A percentile compares a stretch with the other conserved stretches of the same genome.
These are phyloP conservation scores for Erethizon dorsatum DNA, from an alignment of 2,797 vertebrate species.

Conservation along the genomic window DNA sequence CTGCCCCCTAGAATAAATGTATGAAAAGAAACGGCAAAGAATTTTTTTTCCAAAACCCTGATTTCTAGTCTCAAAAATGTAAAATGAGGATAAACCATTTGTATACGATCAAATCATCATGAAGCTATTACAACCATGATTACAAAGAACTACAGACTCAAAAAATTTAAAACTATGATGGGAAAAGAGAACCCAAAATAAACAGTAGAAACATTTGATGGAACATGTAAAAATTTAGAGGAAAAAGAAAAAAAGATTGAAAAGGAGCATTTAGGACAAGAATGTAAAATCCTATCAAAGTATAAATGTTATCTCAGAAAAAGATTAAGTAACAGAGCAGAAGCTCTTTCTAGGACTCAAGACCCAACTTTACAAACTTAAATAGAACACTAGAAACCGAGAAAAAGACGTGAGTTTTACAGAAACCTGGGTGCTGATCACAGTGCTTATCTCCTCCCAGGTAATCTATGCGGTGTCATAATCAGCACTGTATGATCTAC, in stretches of 20 bases:
- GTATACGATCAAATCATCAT: not conserved
- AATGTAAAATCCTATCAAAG: conserved; percentile 36
- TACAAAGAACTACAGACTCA: not conserved
- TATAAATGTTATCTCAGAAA: conserved; percentile 18
- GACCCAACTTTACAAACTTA: conserved; percentile 1
- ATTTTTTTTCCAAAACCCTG: not conserved
- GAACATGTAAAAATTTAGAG: conserved; percentile 12
- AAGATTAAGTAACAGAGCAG: conserved; percentile 37
- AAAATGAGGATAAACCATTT: conserved; percentile 4
- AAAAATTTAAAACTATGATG: not conserved
- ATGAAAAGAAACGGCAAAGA: not conserved
- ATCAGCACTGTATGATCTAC: not conserved
- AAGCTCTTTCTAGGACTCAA: conserved; percentile 16
- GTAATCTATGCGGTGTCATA: not conserved
- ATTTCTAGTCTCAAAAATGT: conserved; percentile 15
- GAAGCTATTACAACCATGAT: conserved; percentile 10
- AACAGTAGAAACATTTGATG: conserved; percentile 38
- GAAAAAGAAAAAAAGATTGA: not conserved
- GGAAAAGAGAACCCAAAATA: not conserved
- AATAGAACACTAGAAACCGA: not conserved
- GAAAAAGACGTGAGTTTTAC: not conserved
- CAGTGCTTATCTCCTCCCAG: not conserved
- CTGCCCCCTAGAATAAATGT: not conserved
- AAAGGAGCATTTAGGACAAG: not conserved
- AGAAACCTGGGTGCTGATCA: not conserved